Evolutionary conservation across 64 coral and sea anemone genomes (phyloP).

Genomic region (Pocillopora damicornis): DNA sequence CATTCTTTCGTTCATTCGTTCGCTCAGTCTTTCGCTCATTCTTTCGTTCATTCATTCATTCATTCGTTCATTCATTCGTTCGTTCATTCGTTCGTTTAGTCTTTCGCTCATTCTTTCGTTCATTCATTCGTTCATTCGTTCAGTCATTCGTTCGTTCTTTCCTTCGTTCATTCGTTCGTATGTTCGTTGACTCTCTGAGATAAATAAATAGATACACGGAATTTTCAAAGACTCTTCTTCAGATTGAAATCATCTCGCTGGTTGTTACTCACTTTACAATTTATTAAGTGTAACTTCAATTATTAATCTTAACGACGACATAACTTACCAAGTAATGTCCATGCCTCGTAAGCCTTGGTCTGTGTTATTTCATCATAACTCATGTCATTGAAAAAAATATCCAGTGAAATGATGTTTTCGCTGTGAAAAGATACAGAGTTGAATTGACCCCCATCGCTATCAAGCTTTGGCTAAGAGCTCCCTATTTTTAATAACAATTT

Average conservation of each 20-base stretch:
- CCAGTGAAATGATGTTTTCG: slow-evolving; percentile 21
- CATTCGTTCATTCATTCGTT: not conserved
- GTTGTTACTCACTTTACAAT: not conserved
- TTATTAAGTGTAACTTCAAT: not conserved
- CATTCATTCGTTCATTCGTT: not conserved
- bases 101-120: not conserved
- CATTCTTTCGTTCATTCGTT: not conserved
- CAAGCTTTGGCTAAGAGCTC: not conserved
- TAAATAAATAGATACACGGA: no score
- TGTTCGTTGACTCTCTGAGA: no score
- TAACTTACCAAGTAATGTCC: slow-evolving; percentile 13
- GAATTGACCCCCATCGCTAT: not conserved
- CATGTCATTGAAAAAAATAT: slow-evolving; percentile 29
- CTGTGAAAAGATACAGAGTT: not conserved
- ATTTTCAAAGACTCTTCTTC: no score
- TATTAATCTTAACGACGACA: not conserved
- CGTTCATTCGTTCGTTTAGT: not conserved
- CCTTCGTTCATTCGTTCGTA: not conserved
- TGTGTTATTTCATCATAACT: slow-evolving; percentile 21
- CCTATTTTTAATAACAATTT: not conserved
- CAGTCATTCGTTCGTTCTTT: not conserved
- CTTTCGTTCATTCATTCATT: not conserved
- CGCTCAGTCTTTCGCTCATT: not conserved
- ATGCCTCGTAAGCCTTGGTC: not conserved
- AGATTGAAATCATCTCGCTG: not conserved